Percentiles rank a stretch among this genome's conserved stretches.
Conservation (phyloP, 2,888 invertebrate species). For the Pheosia tremula region DNA sequence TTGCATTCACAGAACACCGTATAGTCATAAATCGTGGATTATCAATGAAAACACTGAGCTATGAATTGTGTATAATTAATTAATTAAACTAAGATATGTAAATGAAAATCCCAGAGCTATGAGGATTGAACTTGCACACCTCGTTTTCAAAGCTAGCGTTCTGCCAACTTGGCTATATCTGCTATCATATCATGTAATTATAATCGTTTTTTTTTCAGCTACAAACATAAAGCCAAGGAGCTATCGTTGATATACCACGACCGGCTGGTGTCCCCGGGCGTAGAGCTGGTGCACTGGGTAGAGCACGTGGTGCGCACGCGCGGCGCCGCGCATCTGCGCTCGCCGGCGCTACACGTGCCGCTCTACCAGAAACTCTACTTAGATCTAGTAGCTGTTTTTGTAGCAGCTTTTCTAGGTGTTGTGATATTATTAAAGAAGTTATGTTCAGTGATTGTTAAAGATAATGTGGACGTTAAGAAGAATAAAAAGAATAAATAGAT, state of each 20-base stretch:
- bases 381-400: slow-evolving; percentile 38
- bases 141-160: no score
- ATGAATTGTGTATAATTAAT: no score
- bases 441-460: slow-evolving; percentile 7
- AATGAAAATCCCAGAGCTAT: no score
- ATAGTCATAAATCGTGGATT: no score
- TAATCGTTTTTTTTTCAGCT: slow-evolving; percentile 44
- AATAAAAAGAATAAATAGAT: slow-evolving; percentile 18
- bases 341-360: slow-evolving; percentile 47
- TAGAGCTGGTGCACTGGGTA: slow-evolving; percentile 87
- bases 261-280: slow-evolving; percentile 81
- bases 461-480: slow-evolving; percentile 14
- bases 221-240: slow-evolving; percentile 37
- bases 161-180: no score
- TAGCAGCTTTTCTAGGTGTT: slow-evolving; percentile 8
- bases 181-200: no score
- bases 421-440: slow-evolving; percentile 6
- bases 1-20: no score
- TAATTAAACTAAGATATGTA: no score
- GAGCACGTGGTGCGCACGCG: slow-evolving; percentile 85
- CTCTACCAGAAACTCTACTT: slow-evolving; percentile 60
- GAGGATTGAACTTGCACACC: no score
- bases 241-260: slow-evolving; percentile 51
- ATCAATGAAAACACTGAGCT: no score
- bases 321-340: slow-evolving; percentile 78